A percentile compares a stretch with the other conserved stretches of the same genome.
Evolutionary conservation across 2,797 vertebrate genomes (phyloP).

Genomic region (Artibeus lituratus): DNA sequence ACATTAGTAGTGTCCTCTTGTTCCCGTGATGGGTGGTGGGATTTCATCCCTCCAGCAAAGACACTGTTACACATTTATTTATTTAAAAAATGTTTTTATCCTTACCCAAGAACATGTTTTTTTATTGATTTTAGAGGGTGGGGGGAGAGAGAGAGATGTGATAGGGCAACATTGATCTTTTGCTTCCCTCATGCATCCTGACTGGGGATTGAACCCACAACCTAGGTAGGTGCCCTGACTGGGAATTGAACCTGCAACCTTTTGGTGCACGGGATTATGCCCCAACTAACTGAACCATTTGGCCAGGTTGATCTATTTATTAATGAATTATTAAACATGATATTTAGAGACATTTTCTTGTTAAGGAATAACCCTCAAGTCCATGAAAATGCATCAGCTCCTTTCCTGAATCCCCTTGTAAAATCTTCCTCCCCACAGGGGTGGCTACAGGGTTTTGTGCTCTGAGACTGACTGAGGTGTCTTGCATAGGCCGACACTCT

Average conservation of each 20-base stretch:
- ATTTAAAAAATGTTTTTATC: neutral
- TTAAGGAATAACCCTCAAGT: conserved; percentile 22
- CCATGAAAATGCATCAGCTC: neutral
- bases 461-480: neutral
- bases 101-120: neutral
- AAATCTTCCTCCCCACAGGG: neutral
- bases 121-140: neutral
- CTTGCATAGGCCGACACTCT: neutral
- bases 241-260: neutral
- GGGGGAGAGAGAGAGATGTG: neutral
- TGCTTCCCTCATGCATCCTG: neutral
- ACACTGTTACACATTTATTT: conserved; percentile 14
- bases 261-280: neutral
- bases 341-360: conserved; percentile 53
- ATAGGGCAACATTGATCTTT: neutral
- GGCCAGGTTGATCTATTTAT: neutral
- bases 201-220: neutral
- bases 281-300: neutral
- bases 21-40: neutral
- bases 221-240: too few relatives aligned
- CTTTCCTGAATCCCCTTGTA: conserved; percentile 9
- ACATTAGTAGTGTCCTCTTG: neutral
- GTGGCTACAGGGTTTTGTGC: conserved; percentile 28
- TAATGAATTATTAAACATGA: conserved; percentile 13
- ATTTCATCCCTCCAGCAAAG: neutral